Evolutionary conservation across 2,888 invertebrate genomes (phyloP).

Genomic region (Agriotes lineatus): DNA sequence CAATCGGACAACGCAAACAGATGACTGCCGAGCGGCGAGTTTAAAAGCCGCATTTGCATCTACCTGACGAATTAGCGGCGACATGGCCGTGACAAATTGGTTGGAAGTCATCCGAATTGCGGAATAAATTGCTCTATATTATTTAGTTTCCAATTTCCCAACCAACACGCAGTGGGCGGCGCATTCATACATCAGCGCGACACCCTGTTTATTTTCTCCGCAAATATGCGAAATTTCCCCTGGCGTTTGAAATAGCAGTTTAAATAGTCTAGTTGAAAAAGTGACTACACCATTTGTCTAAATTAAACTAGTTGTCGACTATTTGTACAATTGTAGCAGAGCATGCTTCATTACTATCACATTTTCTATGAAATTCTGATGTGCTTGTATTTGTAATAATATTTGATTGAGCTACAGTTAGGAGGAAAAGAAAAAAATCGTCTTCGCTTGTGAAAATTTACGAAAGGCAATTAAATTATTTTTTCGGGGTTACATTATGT

Average conservation of each 20-base stretch:
- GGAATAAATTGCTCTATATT: constrained; percentile 9
- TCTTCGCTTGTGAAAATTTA: no score
- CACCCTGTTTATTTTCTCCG: not conserved
- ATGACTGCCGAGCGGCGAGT: constrained; percentile 6
- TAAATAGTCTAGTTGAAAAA: not conserved
- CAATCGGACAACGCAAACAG: no score
- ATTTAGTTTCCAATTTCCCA: constrained; percentile 13
- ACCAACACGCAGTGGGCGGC: constrained; percentile 7
- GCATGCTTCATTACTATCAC: no score
- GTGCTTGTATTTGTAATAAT: no score
- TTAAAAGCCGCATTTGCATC: constrained; percentile 16
- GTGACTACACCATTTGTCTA: no score
- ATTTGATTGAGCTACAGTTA: no score
- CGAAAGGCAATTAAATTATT: no score
- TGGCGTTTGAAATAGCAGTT: not conserved
- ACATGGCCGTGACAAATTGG: constrained; percentile 8
- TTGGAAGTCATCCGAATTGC: constrained; percentile 11
- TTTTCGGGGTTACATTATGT: no score
- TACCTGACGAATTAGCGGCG: constrained; percentile 18
- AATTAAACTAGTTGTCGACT: no score
- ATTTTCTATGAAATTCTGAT: no score
- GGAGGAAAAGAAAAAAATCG: no score
- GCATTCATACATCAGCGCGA: constrained; percentile 6
- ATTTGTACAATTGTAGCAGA: no score
- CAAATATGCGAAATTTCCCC: not conserved